Evolutionary conservation across 2,113 vertebrate species (phyloP).

Genomic region (Malurus melanocephalus): DNA sequence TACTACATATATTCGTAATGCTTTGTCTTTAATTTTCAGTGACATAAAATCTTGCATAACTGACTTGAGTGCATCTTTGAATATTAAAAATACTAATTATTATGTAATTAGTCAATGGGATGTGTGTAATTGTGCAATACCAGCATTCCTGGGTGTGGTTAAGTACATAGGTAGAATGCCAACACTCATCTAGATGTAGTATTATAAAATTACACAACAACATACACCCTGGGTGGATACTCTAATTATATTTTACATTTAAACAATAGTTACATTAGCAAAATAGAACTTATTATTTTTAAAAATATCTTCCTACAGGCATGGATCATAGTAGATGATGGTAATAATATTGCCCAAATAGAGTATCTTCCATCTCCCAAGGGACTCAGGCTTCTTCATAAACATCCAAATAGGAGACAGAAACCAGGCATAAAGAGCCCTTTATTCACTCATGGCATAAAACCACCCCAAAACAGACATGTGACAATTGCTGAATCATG

Average conservation of each 20-base stretch:
- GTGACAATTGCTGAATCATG: neutral
- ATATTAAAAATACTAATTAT: conserved; percentile 64
- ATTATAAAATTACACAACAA: conserved; percentile 59
- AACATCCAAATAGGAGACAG: neutral
- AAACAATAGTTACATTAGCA: conserved; percentile 52
- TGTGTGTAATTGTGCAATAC: conserved; percentile 67
- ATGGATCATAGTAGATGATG: neutral
- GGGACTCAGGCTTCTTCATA: neutral
- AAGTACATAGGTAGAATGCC: conserved; percentile 54
- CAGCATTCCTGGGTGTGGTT: conserved; percentile 58
- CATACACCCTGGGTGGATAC: conserved; percentile 47
- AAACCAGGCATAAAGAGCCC: neutral
- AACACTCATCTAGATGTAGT: conserved; percentile 56
- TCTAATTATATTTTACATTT: conserved; percentile 64
- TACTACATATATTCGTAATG: neutral
- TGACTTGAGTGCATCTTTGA: conserved; percentile 53
- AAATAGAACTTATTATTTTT: conserved; percentile 47
- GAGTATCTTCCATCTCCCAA: neutral
- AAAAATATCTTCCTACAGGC: conserved; percentile 21
- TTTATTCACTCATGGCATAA: neutral
- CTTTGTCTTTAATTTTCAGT: conserved; percentile 2
- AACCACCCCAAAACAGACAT: neutral
- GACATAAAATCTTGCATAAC: conserved; percentile 51
- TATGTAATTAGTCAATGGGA: conserved; percentile 71
- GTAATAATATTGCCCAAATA: neutral